Base-by-base conservation (phyloP, 2,888 invertebrate species). In the Dorcus parallelipipedus region DNA sequence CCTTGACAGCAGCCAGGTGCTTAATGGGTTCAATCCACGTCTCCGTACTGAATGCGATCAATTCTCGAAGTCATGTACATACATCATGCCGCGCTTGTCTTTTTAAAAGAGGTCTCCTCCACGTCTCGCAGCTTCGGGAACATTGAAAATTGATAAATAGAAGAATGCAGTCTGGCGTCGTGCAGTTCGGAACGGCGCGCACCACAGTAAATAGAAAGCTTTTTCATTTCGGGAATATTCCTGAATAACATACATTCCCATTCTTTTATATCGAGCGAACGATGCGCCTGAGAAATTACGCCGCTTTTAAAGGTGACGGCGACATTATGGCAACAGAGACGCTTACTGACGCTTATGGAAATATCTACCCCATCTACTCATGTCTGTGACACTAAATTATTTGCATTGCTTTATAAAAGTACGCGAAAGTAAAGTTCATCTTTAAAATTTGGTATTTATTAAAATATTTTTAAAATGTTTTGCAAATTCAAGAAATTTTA, bases 11-110 rank as follows among this genome's bases (percentile, higher is more conserved):
- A 61, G 64, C 67, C 71, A 71, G 69, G 69, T 70, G 70, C 68
- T 67, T 71, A 71, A 71, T 71, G 71, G 69, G 66, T 67, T 67
- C 69, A 70, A 70, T 71, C 67, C 66, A 63, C 66, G 61, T 50
- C 65, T 60, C 55, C 62, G 63, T 62, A 61, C 58, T 64, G 63
- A 64, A 60, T 58, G 59, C 59, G 68, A 69, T 68, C 69, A 66
- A 64, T 65, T 51, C 64, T 40, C 60, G 62, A 66, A 67, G 65
- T 66, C 66, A 66, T 62, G 62, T 60, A 63, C 64, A 68, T 65
- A 65, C 62, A 68, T 67, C 65, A 66, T 57, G 59, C 53, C 52
- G 45, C 47, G 49, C 50, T 53, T 52, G 49, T 56, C 52, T 43
- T 49, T 40, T 50, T 52, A 33, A 49, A 45, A 49, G 39, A 52